phyloP scores from a whole-genome alignment of 2,797 vertebrate genomes.

The Enteromius fasciolatus region DNA sequence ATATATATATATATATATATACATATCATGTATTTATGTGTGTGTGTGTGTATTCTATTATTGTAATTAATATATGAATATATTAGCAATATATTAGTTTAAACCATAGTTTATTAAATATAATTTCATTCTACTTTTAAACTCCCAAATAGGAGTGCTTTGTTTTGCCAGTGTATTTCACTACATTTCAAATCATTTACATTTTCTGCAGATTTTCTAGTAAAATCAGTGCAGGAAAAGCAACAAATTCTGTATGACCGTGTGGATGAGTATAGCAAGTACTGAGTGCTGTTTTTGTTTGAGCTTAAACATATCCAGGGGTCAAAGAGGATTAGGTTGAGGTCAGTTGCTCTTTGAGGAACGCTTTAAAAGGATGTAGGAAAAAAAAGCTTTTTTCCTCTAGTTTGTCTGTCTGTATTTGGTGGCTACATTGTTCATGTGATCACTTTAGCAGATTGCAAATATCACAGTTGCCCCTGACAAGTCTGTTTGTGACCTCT shows the following conservation, averaged over 20 bases:
- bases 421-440: conserved; percentile 54
- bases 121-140: background rate
- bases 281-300: conserved; percentile 36
- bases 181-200: background rate
- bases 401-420: conserved; percentile 56
- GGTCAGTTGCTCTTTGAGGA: conserved; percentile 54
- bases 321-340: conserved; percentile 60
- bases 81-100: no score
- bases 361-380: conserved; percentile 53
- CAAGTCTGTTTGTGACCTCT: conserved; percentile 57
- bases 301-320: conserved; percentile 42
- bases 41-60: no score
- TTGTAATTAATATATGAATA: no score
- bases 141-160: background rate
- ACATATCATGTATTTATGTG: no score
- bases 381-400: conserved; percentile 53
- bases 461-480: conserved; percentile 53
- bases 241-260: background rate
- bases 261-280: background rate
- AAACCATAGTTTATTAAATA: background rate
- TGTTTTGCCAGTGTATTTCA: background rate
- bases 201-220: background rate
- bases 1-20: no score
- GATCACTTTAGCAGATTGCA: conserved; percentile 65
- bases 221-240: background rate